phyloP scores from a whole-genome alignment of 2,888 invertebrate genomes.

The Agrilus cyanescens region DNA sequence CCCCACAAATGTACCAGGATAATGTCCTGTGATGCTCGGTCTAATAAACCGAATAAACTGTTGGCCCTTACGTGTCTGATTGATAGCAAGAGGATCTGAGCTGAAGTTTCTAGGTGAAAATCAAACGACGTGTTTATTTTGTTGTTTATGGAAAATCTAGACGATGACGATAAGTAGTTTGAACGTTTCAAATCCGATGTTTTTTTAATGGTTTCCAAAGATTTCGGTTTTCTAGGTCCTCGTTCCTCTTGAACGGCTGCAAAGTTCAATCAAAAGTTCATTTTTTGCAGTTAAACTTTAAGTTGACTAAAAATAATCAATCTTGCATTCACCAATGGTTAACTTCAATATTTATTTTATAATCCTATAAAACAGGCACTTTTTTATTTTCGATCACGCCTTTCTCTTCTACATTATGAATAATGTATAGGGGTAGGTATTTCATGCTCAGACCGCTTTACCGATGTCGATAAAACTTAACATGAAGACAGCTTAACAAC shows the following conservation, averaged over 20 bases:
- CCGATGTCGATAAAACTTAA: no score
- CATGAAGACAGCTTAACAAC: no score
- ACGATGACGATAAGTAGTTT: background rate
- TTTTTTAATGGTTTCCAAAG: constrained; percentile 4
- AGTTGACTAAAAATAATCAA: background rate
- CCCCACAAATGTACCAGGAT: constrained; percentile 48
- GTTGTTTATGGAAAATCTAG: constrained; percentile 4
- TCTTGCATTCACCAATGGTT: no score
- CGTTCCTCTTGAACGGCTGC: constrained; percentile 75
- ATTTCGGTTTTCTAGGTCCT: constrained; percentile 53
- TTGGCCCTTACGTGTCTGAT: constrained; percentile 45
- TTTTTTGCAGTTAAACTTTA: background rate
- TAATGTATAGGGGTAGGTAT: no score
- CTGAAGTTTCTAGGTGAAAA: constrained; percentile 43
- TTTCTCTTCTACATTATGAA: no score
- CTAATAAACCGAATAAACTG: constrained; percentile 39
- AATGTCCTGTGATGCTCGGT: constrained; percentile 40
- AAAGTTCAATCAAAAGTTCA: constrained; percentile 8
- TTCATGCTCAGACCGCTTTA: no score
- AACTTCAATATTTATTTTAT: no score
- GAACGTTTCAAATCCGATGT: constrained; percentile 3
- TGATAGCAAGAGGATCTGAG: constrained; percentile 46
- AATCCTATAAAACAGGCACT: background rate
- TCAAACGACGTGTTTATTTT: constrained; percentile 12
- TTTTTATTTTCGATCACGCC: background rate